Conservation (phyloP, 2,113 vertebrate species). For the Nothoprocta perdicaria region DNA sequence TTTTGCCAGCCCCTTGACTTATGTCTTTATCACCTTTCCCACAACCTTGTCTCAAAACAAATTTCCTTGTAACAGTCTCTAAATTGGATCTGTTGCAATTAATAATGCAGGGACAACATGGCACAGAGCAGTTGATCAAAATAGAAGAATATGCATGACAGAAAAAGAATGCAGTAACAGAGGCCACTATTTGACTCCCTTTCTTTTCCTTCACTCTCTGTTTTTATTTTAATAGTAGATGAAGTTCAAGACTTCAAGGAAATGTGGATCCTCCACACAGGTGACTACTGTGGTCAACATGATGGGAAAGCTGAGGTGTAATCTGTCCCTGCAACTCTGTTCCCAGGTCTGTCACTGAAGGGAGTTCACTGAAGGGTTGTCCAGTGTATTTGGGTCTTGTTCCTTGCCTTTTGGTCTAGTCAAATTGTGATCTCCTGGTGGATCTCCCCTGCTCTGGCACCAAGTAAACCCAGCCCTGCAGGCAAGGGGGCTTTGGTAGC, state of each 20-base stretch:
- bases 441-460: not conserved
- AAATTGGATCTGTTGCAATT: not conserved
- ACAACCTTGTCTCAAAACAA: not conserved
- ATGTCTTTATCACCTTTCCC: not conserved
- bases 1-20: not conserved
- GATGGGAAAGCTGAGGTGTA: not conserved
- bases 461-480: not conserved
- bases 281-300: not conserved
- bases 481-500: fast-evolving
- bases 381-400: not conserved
- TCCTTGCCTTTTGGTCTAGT: not conserved
- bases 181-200: not conserved
- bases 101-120: fast-evolving
- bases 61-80: fast-evolving
- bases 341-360: not conserved
- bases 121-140: not conserved
- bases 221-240: not conserved
- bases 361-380: not conserved
- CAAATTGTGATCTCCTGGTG: not conserved
- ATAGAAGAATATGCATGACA: not conserved
- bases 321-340: not conserved
- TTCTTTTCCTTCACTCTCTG: not conserved
- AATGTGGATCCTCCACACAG: not conserved
- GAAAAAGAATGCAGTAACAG: not conserved
- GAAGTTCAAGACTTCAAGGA: not conserved